These are phyloP conservation scores for Hydropsyche tenuis DNA, from an alignment of 1,140 invertebrate species.

Conservation along the genomic window DNA sequence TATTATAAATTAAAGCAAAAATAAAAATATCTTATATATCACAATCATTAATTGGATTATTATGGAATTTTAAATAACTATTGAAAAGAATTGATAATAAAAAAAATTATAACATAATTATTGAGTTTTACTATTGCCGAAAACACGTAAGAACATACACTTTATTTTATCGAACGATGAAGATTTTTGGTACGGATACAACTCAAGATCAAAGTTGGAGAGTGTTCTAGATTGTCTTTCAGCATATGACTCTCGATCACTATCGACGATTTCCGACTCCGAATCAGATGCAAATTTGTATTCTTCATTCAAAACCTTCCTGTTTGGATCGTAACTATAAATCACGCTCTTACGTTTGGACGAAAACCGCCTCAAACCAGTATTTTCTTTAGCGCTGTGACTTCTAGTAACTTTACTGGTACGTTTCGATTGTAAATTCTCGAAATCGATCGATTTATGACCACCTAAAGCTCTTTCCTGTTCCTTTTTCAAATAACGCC, in stretches of 20 bases:
- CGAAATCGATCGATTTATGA: neutral
- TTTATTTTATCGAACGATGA: conserved; percentile 47
- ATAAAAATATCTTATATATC: neutral
- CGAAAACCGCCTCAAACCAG: conserved; percentile 28
- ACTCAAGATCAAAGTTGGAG: conserved; percentile 21
- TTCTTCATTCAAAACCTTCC: conserved; percentile 38
- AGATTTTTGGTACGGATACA: conserved; percentile 37
- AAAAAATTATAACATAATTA: conserved; percentile 34
- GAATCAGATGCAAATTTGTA: conserved; percentile 31
- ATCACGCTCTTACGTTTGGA: conserved; percentile 46
- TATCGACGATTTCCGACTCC: neutral
- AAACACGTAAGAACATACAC: conserved; percentile 43
- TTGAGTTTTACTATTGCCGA: conserved; percentile 43
- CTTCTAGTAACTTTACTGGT: conserved; percentile 29
- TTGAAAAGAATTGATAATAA: conserved; percentile 5
- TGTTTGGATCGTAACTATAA: conserved; percentile 40
- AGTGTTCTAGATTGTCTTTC: neutral
- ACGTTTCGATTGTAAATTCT: neutral
- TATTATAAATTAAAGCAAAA: neutral
- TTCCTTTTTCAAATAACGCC: conserved; percentile 48
- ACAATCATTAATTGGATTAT: conserved; percentile 17
- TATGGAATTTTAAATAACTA: conserved; percentile 2
- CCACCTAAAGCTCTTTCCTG: conserved; percentile 38
- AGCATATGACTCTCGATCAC: conserved; percentile 17
- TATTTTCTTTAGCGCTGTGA: conserved; percentile 41